A percentile compares a stretch with the other conserved stretches of the same genome.
These are phyloP conservation scores for Lobophora halterata DNA, from an alignment of 2,888 invertebrate genomes.

Conservation along the genomic window DNA sequence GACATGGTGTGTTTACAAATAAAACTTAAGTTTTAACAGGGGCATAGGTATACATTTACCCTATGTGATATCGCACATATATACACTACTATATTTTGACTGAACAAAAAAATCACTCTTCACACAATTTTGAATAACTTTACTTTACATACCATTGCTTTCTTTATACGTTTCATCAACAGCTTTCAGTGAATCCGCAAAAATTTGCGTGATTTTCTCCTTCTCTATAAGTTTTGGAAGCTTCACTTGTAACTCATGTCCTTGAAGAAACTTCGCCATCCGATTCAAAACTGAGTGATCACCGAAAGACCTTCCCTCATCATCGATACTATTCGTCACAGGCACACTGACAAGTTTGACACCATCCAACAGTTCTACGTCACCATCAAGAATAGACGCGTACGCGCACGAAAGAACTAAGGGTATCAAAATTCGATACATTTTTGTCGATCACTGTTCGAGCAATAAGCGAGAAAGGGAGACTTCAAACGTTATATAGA, in stretches of 20 bases:
- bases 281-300: conserved; percentile 79
- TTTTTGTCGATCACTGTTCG: conserved; percentile 52
- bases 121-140: conserved; percentile 20
- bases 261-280: conserved; percentile 84
- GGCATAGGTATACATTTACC: too few relatives aligned
- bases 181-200: conserved; percentile 76
- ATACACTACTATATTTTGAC: too few relatives aligned
- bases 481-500: conserved; percentile 62
- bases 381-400: conserved; percentile 67
- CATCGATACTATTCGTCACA: conserved; percentile 69
- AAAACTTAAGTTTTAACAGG: too few relatives aligned
- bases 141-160: conserved; percentile 70
- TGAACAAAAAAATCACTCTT: too few relatives aligned
- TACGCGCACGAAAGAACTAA: conserved; percentile 42
- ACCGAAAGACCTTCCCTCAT: conserved; percentile 70
- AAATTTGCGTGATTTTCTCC: conserved; percentile 81
- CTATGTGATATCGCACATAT: too few relatives aligned
- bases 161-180: conserved; percentile 69
- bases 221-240: conserved; percentile 85
- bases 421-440: conserved; percentile 54
- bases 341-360: conserved; percentile 81
- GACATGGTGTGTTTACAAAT: too few relatives aligned
- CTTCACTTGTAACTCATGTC: conserved; percentile 86
- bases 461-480: conserved; percentile 70
- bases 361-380: conserved; percentile 82